Base-by-base conservation (phyloP, 2,113 vertebrate genomes). In the Macquaria australasica region DNA sequence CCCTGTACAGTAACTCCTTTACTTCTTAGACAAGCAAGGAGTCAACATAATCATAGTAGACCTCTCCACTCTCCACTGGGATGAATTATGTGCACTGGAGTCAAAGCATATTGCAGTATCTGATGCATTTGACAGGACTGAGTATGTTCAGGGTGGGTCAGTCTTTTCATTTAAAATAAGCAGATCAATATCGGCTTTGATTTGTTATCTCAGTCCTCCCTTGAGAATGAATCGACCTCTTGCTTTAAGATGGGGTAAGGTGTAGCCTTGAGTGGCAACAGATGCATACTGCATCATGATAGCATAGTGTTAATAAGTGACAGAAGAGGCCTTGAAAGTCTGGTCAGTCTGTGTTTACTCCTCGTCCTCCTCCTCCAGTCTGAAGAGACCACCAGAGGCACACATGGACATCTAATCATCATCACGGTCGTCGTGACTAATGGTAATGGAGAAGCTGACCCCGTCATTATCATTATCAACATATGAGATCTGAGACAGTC, bases 401-500 rank as follows among this genome's bases (percentile, higher is more conserved):
- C 28, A 55, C 43, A 39, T 60, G 56, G 77, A 86, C 37, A 51
- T 74, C 39, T 37, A 73, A 72, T 88, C 41, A 37, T 78, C 66
- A 63, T 83, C 31, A 78, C 18, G 53, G 72, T 72, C 6, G 11
- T 55, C 2, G 8, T 59, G 81, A 73, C 55, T 59, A 53, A 86
- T 90, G 81, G 43, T 82, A 85, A 89, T 87, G 56, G 68, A 80
- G 62, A 89, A 55, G 18, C 55, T 74, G 51, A 11, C 53, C 64
- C 43, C 6, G 9, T 63, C 80, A 70, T 78, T 83, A 56, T 80
- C 55, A 64, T 81, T 84, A 86, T 79, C 43, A 79, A 39, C 51
- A 60, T 78, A 62, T 23, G 66, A 62, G 28, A 60, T 6, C 20
- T 5, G 72, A 73, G 43, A 66, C 64, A 41, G 31, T 83, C 67